phyloP scores from a whole-genome alignment of 2,797 vertebrate species.

The Arremon aurantiirostris region DNA sequence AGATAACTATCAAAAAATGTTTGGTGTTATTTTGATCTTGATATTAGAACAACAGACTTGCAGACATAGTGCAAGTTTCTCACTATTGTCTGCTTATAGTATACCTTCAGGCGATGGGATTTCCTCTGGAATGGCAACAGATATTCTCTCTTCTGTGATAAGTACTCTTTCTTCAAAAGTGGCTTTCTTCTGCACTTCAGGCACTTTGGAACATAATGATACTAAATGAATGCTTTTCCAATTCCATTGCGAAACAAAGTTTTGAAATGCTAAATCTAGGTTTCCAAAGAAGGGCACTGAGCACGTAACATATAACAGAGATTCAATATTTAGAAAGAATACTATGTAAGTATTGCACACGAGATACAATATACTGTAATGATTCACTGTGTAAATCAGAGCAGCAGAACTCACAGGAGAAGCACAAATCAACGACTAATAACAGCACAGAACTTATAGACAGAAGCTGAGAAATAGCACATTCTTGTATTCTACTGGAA shows the following conservation, averaged over 20 bases:
- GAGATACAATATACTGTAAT: not conserved
- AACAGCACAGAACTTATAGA: not conserved
- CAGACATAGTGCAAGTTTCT: not conserved
- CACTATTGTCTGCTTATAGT: not conserved
- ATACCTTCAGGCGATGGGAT: conserved; percentile 70
- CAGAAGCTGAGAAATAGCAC: not conserved
- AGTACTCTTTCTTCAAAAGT: conserved; percentile 68
- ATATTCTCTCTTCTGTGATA: conserved; percentile 67
- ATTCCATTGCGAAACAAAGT: not conserved
- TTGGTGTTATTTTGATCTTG: not conserved
- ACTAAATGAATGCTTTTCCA: conserved; percentile 35
- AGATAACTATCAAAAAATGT: not conserved
- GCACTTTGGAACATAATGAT: conserved; percentile 76
- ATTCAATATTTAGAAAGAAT: not conserved
- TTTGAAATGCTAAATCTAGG: not conserved
- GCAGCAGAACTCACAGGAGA: not conserved
- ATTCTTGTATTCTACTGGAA: not conserved
- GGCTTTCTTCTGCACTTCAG: conserved; percentile 76
- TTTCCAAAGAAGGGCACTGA: not conserved
- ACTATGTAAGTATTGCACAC: not conserved
- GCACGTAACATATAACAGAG: not conserved
- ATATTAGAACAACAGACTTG: not conserved
- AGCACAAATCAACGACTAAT: not conserved
- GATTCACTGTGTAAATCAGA: not conserved
- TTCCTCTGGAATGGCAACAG: conserved; percentile 70